Conservation (phyloP, 2,888 invertebrate genomes). For the Dinocampus coccinellae region DNA sequence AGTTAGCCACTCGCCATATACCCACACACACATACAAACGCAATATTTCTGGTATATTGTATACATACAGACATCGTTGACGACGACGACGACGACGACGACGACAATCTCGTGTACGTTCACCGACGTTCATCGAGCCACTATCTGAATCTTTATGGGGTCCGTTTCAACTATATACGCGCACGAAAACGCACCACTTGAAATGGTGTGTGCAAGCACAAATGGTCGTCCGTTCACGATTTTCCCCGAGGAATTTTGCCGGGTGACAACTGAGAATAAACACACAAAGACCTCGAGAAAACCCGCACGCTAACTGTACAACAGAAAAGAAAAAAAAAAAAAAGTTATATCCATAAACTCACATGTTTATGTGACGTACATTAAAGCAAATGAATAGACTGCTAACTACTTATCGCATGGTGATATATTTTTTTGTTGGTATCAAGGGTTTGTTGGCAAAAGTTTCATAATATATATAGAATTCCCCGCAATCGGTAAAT, state of each 20-base stretch:
- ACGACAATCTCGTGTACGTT: constrained; percentile 35
- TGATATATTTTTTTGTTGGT: background rate
- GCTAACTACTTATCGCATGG: background rate
- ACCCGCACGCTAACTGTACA: background rate
- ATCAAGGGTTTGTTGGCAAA: background rate
- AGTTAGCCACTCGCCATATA: constrained; percentile 12
- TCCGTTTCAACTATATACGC: constrained; percentile 49
- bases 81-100: constrained; percentile 23
- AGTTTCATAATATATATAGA: constrained; percentile 1
- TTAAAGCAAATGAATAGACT: constrained; percentile 3
- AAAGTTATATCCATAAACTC: background rate
- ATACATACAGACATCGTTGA: background rate
- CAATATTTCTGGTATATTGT: background rate
- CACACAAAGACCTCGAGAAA: background rate
- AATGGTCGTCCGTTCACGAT: background rate
- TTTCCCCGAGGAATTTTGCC: constrained; percentile 23
- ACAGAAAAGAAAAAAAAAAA: constrained; percentile 1
- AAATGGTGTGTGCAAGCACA: constrained; percentile 34
- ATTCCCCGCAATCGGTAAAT: constrained; percentile 27
- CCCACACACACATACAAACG: background rate
- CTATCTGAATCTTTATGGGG: constrained; percentile 61
- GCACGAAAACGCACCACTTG: constrained; percentile 53
- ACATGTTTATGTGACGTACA: background rate
- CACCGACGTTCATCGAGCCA: constrained; percentile 44
- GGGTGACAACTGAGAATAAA: background rate